Conservation (phyloP, 2,797 vertebrate genomes). For the Spizella passerina region DNA sequence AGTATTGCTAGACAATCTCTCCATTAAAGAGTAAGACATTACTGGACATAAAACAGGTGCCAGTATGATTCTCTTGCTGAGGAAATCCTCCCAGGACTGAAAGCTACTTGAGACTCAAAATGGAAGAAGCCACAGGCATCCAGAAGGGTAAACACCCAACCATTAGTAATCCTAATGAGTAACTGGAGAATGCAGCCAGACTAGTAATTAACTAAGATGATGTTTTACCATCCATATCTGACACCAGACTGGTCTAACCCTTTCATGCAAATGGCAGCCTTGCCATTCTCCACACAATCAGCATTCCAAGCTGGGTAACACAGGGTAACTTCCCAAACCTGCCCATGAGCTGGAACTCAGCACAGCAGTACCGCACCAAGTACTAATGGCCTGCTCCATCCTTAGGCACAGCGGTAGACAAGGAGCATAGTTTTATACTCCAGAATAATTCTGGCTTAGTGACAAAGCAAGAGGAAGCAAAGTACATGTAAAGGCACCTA, state of each 20-base stretch:
- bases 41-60: not conserved
- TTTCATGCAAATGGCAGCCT: not conserved
- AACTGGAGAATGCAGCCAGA: not conserved
- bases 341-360: not conserved
- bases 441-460: not conserved
- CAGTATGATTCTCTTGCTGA: not conserved
- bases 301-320: not conserved
- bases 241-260: not conserved
- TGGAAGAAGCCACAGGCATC: not conserved
- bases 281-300: not conserved
- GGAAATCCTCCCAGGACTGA: not conserved
- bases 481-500: not conserved
- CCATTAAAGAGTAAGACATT: not conserved
- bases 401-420: not conserved
- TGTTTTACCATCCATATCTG: not conserved
- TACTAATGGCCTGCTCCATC: not conserved
- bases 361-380: not conserved
- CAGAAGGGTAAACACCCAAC: not conserved
- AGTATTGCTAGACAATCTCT: not conserved
- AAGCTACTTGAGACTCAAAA: not conserved
- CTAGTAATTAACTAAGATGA: not conserved
- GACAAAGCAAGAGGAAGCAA: not conserved
- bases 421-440: not conserved
- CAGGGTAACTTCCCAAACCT: not conserved
- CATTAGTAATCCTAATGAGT: slow-evolving; percentile 10